Conservation (phyloP, 1,140 invertebrate genomes). For the Eufriesea mexicana region DNA sequence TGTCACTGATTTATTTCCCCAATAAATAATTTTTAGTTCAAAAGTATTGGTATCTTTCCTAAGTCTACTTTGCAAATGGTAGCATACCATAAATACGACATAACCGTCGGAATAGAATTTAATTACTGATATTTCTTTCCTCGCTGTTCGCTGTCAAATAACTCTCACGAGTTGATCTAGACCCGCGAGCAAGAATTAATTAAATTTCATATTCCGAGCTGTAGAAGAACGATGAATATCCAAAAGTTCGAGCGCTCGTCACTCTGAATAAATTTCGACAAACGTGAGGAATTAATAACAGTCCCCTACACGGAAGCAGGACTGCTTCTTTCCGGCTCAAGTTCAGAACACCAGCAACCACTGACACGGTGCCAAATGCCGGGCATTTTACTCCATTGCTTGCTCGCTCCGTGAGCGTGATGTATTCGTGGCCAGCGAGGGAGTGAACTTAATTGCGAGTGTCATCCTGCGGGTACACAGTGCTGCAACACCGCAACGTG, state of each 20-base stretch:
- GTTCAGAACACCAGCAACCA: constrained; percentile 6
- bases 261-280: background rate
- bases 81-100: too few species aligned
- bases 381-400: constrained; percentile 32
- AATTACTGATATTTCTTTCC: too few species aligned
- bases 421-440: constrained; percentile 1
- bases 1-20: too few species aligned
- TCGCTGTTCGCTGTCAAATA: background rate
- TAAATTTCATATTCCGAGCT: too few species aligned
- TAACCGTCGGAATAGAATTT: too few species aligned
- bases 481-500: constrained; percentile 27
- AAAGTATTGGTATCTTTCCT: too few species aligned
- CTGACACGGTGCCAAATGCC: constrained; percentile 40
- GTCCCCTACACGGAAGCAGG: background rate
- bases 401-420: constrained; percentile 4
- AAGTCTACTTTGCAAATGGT: too few species aligned
- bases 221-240: background rate
- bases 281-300: background rate
- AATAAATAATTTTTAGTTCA: too few species aligned
- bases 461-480: constrained; percentile 41
- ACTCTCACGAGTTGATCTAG: too few species aligned
- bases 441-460: constrained; percentile 40
- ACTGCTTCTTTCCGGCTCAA: background rate
- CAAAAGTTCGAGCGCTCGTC: background rate
- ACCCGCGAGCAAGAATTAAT: too few species aligned